Conservation (phyloP, 1,140 invertebrate species). For the Phymorhynchus buccinoides region DNA sequence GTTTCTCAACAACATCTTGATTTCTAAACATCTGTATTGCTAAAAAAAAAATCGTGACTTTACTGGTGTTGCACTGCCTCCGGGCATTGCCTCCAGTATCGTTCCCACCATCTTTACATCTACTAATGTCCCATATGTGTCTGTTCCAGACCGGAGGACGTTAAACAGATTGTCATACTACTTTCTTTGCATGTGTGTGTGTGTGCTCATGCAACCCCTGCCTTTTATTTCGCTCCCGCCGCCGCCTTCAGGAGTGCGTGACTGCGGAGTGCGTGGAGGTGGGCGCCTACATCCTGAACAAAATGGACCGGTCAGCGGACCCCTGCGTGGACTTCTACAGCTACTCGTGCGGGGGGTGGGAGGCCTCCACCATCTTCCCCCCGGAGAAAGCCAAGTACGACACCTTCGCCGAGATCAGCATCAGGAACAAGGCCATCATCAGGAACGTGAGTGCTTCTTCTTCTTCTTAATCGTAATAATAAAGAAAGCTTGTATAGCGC, state of each 20-base stretch:
- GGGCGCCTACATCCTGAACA: conserved; percentile 69
- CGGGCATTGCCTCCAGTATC: background rate
- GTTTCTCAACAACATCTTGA: too few species aligned
- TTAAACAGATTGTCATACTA: background rate
- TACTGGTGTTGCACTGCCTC: too few species aligned
- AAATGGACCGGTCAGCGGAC: conserved; percentile 78
- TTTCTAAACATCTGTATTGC: too few species aligned
- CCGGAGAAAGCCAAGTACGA: conserved; percentile 47
- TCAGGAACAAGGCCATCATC: conserved; percentile 51
- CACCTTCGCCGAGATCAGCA: conserved; percentile 46
- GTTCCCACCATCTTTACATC: too few species aligned
- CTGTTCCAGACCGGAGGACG: too few species aligned
- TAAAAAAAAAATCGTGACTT: too few species aligned
- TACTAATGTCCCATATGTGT: too few species aligned
- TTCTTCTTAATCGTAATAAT: background rate
- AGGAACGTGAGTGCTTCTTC: conserved; percentile 52
- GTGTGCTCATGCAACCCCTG: background rate
- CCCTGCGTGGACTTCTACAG: conserved; percentile 96
- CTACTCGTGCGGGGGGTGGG: conserved; percentile 83
- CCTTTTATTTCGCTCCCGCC: background rate
- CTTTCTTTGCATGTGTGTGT: background rate
- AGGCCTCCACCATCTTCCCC: conserved; percentile 47
- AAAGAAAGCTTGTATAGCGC: too few species aligned
- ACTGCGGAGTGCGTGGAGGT: conserved; percentile 54
- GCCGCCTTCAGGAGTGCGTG: conserved; percentile 48